Base-by-base conservation (phyloP, 2,113 vertebrate genomes). In the Murina feae region DNA sequence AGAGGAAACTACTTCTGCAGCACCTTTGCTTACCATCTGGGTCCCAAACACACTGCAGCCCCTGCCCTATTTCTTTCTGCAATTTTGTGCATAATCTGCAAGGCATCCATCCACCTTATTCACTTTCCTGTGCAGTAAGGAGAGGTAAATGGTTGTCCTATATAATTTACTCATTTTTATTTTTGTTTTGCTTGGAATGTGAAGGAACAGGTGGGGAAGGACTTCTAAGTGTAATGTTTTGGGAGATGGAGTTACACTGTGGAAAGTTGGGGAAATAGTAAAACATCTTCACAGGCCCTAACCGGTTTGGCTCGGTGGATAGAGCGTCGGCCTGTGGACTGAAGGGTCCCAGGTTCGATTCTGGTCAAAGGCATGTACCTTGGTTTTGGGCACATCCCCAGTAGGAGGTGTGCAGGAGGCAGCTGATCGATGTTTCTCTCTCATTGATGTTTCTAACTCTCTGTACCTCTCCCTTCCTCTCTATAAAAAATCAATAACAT, bases 1-100 rank as follows among this genome's bases (percentile, higher is more conserved):
- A 68, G 63, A 72, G 72, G 63, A 87, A 96, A 78, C 51, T 80
- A 68, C 80, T 96, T 91, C 53, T 53, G 49, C 16, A 37, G 25
- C 28, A 80, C 30, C 9, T 83, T 74, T 76, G 65, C 49, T 69
- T 23, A 2, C 51, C n/a, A 44, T 16, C 82, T 71, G 30, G 69
- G 75, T 76, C n/a, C 20, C n/a, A 78, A 60, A 78, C 2, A n/a
- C 4, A 9, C 6, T 10, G 42, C 30, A 85, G 60, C 7, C 60
- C 32, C 1, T 79, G 53, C 4, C 53, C 68, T 47, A 17, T 58
- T 85, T 95, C 35, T 47, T 55, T 51, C 28, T 58, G 55, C 2
- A 12, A 49, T 86, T 78, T n/a, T 2, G 0, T 21, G 25, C 21
- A 81, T 1, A 78, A 69, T 83, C 86, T 83, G n/a, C 51, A 74